phyloP scores from a whole-genome alignment of 2,888 invertebrate species.

The Pandemis corylana region DNA sequence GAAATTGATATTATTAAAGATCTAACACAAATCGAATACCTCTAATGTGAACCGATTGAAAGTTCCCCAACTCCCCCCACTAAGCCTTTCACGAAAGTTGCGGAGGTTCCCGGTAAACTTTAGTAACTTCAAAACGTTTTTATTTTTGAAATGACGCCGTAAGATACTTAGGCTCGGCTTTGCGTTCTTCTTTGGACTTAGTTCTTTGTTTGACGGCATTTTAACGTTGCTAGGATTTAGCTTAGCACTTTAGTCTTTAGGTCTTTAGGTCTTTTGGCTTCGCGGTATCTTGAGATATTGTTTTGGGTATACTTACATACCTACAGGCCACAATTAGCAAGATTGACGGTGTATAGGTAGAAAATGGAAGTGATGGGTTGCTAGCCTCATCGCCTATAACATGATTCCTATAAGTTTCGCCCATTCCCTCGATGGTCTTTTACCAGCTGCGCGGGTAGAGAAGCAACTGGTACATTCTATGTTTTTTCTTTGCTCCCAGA shows the following conservation, averaged over 20 bases:
- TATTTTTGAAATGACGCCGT: slow-evolving; percentile 58
- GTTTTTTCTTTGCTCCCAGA: too few species aligned
- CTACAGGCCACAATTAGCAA: too few species aligned
- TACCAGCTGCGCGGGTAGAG: too few species aligned
- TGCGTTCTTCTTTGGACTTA: slow-evolving; percentile 22
- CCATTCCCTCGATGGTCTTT: too few species aligned
- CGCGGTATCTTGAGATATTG: not conserved
- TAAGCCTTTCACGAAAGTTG: slow-evolving; percentile 68
- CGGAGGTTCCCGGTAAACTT: slow-evolving; percentile 65
- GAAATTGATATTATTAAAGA: not conserved
- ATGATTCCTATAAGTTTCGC: too few species aligned
- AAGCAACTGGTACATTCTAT: too few species aligned
- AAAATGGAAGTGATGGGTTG: too few species aligned
- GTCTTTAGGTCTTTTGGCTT: slow-evolving; percentile 5
- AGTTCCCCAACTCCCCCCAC: slow-evolving; percentile 52
- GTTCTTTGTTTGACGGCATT: slow-evolving; percentile 27
- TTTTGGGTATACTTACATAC: too few species aligned
- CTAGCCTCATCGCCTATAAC: too few species aligned
- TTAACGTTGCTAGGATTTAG: slow-evolving; percentile 17
- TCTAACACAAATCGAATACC: slow-evolving; percentile 7
- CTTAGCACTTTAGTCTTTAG: slow-evolving; percentile 1
- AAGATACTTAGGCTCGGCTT: slow-evolving; percentile 24
- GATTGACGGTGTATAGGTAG: too few species aligned
- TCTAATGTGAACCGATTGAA: slow-evolving; percentile 23
- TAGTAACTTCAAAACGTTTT: slow-evolving; percentile 67